Percentiles rank a stretch among this genome's conserved stretches.
Conservation (phyloP, 2,113 vertebrate species). For the Urocynchramus pylzowi region DNA sequence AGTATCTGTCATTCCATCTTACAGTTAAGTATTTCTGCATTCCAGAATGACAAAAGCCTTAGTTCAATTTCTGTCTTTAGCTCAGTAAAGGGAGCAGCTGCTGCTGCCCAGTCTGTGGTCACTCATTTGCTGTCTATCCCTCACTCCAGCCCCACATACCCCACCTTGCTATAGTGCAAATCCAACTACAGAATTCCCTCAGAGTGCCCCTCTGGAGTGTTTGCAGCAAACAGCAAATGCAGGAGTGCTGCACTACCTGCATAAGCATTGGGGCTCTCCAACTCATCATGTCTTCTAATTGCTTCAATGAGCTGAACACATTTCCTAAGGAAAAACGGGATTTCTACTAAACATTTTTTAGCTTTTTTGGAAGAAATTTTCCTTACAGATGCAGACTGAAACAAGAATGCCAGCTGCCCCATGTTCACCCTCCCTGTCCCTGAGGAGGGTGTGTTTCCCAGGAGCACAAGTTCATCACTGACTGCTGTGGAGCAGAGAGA, state of each 20-base stretch:
- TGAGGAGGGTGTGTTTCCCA: not conserved
- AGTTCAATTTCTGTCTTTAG: not conserved
- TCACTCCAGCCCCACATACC: not conserved
- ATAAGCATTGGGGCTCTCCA: not conserved
- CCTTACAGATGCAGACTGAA: not conserved
- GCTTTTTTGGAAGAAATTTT: not conserved
- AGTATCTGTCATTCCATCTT: not conserved
- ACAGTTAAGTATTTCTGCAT: not conserved
- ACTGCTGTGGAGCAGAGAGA: not conserved
- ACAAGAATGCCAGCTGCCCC: not conserved
- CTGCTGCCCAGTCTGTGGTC: not conserved
- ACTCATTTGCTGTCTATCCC: not conserved
- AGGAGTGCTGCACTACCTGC: not conserved
- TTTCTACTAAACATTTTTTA: not conserved
- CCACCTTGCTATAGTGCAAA: not conserved
- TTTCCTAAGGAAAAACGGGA: not conserved
- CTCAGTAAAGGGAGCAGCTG: accelerated
- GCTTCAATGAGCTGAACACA: not conserved
- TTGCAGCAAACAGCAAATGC: not conserved
- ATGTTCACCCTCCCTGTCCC: not conserved
- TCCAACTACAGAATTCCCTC: not conserved
- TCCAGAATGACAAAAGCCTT: not conserved
- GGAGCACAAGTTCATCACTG: not conserved
- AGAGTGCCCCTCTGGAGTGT: not conserved
- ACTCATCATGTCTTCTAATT: not conserved